These are phyloP conservation scores for Deroplatys truncata DNA, from an alignment of 2,888 invertebrate species.

Conservation along the genomic window DNA sequence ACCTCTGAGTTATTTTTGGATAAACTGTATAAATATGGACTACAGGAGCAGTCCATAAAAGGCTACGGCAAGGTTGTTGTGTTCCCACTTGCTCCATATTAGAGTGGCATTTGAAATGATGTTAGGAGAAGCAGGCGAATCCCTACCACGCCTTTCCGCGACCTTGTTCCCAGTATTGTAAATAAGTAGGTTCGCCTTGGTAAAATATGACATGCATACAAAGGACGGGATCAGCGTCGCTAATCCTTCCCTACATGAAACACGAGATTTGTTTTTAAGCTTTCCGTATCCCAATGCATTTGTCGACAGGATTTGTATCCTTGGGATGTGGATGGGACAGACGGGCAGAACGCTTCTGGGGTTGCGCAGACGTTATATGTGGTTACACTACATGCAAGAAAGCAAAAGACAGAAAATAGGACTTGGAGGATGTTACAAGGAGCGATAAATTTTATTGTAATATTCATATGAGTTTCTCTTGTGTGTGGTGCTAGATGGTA, in stretches of 20 bases:
- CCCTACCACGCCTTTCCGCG: neutral
- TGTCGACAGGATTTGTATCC: too few relatives aligned
- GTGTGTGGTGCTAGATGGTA: too few relatives aligned
- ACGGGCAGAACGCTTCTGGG: too few relatives aligned
- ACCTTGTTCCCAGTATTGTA: neutral
- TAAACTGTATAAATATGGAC: neutral
- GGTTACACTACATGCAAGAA: too few relatives aligned
- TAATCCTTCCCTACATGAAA: neutral
- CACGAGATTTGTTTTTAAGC: neutral
- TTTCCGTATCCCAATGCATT: too few relatives aligned
- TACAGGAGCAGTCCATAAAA: neutral
- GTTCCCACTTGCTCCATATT: neutral
- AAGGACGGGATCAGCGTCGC: neutral
- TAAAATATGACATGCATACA: neutral
- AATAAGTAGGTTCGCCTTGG: neutral
- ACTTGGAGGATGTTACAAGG: too few relatives aligned
- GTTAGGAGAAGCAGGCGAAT: neutral
- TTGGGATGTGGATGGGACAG: too few relatives aligned
- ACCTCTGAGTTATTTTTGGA: neutral
- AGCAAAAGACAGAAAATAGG: too few relatives aligned
- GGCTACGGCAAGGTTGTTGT: neutral
- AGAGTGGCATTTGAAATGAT: neutral
- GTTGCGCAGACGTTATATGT: too few relatives aligned
- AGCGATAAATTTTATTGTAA: too few relatives aligned
- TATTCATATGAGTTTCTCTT: too few relatives aligned